Conservation (phyloP, 2,888 invertebrate genomes). For the Drosophila putrida region DNA sequence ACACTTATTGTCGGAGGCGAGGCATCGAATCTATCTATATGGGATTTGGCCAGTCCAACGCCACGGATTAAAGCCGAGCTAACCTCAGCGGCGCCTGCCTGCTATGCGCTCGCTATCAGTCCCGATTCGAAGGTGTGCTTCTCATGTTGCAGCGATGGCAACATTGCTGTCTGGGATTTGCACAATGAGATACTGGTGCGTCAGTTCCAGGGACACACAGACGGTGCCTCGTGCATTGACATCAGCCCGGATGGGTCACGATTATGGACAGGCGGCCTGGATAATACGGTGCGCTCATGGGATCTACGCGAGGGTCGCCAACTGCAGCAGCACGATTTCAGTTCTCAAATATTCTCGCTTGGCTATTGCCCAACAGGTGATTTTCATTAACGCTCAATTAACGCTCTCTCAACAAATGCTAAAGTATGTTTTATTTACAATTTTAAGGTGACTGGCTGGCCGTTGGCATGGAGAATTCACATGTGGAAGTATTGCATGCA, state of each 20-base stretch:
- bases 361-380: slow-evolving; percentile 96
- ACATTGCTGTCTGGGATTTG: slow-evolving; percentile 98
- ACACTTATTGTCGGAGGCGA: slow-evolving; percentile 98
- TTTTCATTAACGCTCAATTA: background rate
- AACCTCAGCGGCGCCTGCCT: slow-evolving; percentile 96
- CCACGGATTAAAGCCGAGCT: slow-evolving; percentile 96
- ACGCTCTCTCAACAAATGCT: background rate
- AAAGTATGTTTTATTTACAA: background rate
- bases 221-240: slow-evolving; percentile 99
- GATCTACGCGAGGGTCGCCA: slow-evolving; percentile 97
- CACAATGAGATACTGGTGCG: slow-evolving; percentile 96
- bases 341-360: slow-evolving; percentile 93
- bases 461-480: slow-evolving; percentile 99
- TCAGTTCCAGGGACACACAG: slow-evolving; percentile 98
- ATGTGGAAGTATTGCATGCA: slow-evolving; percentile 97
- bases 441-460: slow-evolving; percentile 95
- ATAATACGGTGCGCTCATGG: slow-evolving; percentile 99
- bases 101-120: slow-evolving; percentile 98
- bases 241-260: slow-evolving; percentile 97
- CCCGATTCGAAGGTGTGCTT: slow-evolving; percentile 99
- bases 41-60: slow-evolving; percentile 97
- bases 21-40: slow-evolving; percentile 97
- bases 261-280: slow-evolving; percentile 96
- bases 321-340: slow-evolving; percentile 97
- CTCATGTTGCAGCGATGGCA: slow-evolving; percentile 99